A percentile compares a stretch with the other conserved stretches of the same genome.
phyloP scores from a whole-genome alignment of 2,113 vertebrate species.

The Microtus oregoni region DNA sequence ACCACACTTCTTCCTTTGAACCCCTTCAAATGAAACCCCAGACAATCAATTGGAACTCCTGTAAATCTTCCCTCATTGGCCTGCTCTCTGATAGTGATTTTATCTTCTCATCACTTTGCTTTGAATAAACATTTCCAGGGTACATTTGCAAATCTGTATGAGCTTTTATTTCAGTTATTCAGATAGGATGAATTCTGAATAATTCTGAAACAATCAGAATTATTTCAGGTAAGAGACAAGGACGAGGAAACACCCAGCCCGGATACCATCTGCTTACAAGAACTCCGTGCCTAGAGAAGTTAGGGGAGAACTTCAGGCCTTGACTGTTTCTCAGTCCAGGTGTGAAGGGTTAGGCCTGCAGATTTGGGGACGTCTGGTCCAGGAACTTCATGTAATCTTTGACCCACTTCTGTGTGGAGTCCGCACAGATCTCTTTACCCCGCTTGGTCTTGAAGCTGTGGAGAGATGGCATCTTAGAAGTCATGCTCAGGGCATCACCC shows the following conservation, averaged over 20 bases:
- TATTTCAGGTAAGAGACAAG: not conserved
- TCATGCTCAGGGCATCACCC: fast-evolving
- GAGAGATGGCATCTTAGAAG: not conserved
- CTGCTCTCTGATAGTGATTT: not conserved
- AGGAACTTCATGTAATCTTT: not conserved
- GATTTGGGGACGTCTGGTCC: constrained; percentile 21
- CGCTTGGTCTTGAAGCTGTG: constrained; percentile 66
- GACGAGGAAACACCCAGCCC: not conserved
- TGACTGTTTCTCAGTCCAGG: not conserved
- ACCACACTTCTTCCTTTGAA: not conserved
- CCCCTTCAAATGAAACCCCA: not conserved
- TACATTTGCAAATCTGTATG: not conserved
- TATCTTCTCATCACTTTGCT: not conserved
- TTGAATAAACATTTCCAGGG: not conserved
- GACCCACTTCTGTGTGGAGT: constrained; percentile 54
- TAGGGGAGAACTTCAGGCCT: not conserved
- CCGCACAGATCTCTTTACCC: not conserved
- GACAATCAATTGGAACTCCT: not conserved
- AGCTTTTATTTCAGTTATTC: not conserved
- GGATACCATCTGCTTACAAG: not conserved
- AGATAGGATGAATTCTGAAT: not conserved
- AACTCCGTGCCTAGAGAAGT: not conserved
- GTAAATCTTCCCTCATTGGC: not conserved
- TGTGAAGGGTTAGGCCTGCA: not conserved
- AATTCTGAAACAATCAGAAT: not conserved